These are phyloP conservation scores for Hippopotamyrus pictus DNA, from an alignment of 2,797 vertebrate species.

Conservation along the genomic window DNA sequence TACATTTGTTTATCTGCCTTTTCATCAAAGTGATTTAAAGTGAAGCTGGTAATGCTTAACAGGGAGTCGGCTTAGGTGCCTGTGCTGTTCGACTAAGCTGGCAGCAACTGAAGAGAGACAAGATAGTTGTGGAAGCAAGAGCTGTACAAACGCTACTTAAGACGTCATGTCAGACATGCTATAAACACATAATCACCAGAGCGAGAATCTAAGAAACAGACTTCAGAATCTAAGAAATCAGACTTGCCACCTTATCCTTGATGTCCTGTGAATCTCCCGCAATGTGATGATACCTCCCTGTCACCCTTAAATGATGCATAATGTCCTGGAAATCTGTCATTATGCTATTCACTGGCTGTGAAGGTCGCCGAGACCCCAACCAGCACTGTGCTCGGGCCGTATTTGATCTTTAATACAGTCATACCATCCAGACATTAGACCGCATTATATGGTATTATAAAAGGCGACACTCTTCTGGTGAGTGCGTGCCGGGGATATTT, in stretches of 20 bases:
- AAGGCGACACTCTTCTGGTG: neutral
- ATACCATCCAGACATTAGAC: neutral
- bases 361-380: neutral
- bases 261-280: neutral
- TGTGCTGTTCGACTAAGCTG: neutral
- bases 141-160: neutral
- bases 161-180: neutral
- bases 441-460: neutral
- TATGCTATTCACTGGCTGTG: neutral
- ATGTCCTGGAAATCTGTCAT: neutral
- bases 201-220: neutral
- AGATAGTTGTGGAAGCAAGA: neutral
- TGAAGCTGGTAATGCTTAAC: neutral
- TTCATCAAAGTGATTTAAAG: neutral
- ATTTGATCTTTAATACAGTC: neutral
- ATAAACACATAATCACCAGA: neutral
- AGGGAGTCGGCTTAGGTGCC: neutral
- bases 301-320: neutral
- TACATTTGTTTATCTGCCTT: neutral
- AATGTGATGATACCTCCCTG: neutral
- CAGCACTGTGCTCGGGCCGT: neutral
- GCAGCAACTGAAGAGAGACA: neutral
- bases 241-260: neutral
- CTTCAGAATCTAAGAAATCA: neutral
- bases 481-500: neutral